phyloP scores from a whole-genome alignment of 2,113 vertebrate species.

The Carassius gibelio region DNA sequence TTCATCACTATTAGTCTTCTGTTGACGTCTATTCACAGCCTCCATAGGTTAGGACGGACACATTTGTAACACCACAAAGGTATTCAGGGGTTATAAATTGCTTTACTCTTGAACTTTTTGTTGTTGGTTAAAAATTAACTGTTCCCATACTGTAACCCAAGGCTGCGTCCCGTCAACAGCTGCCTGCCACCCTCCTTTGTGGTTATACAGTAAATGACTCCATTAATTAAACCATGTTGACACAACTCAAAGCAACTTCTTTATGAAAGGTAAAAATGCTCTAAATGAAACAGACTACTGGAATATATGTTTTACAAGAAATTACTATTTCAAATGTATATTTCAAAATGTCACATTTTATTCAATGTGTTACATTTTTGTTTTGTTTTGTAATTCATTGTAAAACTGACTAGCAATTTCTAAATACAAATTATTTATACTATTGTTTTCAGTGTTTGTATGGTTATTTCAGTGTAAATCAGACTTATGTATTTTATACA shows the following conservation, averaged over 20 bases:
- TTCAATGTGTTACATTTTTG: too few species aligned
- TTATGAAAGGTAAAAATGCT: constrained; percentile 15
- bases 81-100: constrained; percentile 48
- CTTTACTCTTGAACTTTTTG: constrained; percentile 53
- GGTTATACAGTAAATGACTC: constrained; percentile 45
- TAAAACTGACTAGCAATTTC: too few species aligned
- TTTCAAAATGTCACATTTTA: too few species aligned
- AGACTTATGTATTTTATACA: neutral
- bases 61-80: constrained; percentile 41
- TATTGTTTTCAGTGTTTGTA: too few species aligned
- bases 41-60: constrained; percentile 27
- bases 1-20: constrained; percentile 47
- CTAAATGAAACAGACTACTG: neutral
- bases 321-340: too few species aligned
- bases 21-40: constrained; percentile 34
- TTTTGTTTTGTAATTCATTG: too few species aligned
- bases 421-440: too few species aligned
- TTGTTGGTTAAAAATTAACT: constrained; percentile 56
- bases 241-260: constrained; percentile 41
- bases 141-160: constrained; percentile 41
- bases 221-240: constrained; percentile 56
- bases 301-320: too few species aligned
- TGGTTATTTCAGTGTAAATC: neutral
- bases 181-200: constrained; percentile 36
- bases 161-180: constrained; percentile 29